Percentiles rank a stretch among this genome's conserved stretches.
phyloP scores from a whole-genome alignment of 2,888 invertebrate species.

The Dione juno region DNA sequence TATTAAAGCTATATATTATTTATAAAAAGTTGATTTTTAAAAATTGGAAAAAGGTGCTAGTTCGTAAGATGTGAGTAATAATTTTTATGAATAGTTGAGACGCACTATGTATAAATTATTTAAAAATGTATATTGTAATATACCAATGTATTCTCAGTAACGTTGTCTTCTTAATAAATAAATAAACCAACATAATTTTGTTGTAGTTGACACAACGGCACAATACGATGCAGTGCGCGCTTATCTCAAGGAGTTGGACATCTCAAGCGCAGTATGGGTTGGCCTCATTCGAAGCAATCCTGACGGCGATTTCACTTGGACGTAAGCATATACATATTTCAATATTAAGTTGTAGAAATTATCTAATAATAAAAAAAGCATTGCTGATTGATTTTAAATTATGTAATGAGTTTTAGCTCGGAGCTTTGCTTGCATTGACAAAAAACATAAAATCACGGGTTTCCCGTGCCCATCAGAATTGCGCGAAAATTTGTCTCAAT shows the following conservation, averaged over 20 bases:
- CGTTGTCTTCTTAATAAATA: no score
- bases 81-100: no score
- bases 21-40: no score
- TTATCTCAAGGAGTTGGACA: constrained; percentile 90
- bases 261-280: constrained; percentile 90
- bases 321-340: constrained; percentile 83
- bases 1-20: no score
- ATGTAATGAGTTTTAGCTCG: no score
- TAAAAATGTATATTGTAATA: no score
- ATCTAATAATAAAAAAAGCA: neutral
- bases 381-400: no score
- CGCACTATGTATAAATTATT: no score
- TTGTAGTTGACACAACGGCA: constrained; percentile 88
- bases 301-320: constrained; percentile 89
- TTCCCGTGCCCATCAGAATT: neutral
- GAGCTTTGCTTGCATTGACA: no score
- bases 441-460: neutral
- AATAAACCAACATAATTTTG: neutral
- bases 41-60: no score
- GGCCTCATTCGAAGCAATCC: constrained; percentile 89
- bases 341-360: neutral
- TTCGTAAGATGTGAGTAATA: no score
- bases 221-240: constrained; percentile 91
- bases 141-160: no score
- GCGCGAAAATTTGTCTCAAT: neutral